A percentile compares a stretch with the other conserved stretches of the same genome.
These are phyloP conservation scores for Isurus oxyrinchus DNA, from an alignment of 2,113 vertebrate genomes.

Conservation along the genomic window DNA sequence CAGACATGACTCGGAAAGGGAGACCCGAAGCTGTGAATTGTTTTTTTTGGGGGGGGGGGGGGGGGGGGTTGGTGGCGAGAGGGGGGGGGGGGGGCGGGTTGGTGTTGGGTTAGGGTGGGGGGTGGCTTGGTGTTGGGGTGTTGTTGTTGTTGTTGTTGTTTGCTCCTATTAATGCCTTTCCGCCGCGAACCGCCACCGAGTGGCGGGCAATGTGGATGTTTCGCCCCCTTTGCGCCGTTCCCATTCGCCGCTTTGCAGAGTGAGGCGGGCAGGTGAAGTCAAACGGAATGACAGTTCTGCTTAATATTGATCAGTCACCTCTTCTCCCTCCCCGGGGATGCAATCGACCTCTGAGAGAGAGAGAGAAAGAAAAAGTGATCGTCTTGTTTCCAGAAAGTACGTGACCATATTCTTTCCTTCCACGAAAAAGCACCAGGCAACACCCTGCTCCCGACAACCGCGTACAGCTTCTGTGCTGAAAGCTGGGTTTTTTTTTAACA, in stretches of 20 bases:
- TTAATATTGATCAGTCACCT: conserved; percentile 41
- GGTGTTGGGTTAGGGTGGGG: no score
- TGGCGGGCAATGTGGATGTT: no score
- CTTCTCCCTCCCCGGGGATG: conserved; percentile 12
- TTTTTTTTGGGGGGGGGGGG: not conserved
- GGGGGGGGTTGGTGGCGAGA: no score
- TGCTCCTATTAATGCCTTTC: not conserved
- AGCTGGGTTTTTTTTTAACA: no score
- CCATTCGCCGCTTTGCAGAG: conserved; percentile 1
- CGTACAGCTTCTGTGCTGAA: not conserved
- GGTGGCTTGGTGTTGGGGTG: not conserved
- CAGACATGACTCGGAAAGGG: conserved; percentile 80
- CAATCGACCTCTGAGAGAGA: not conserved
- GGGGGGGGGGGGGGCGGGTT: not conserved
- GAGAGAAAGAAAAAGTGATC: not conserved
- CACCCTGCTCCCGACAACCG: not conserved
- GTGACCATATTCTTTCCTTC: not conserved
- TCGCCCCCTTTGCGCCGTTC: not conserved
- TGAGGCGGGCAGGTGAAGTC: conserved; percentile 40
- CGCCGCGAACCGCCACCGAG: not conserved
- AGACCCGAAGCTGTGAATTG: conserved; percentile 41
- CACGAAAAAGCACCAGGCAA: not conserved
- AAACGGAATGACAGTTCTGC: conserved; percentile 43
- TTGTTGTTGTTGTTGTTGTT: not conserved
- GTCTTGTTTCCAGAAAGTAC: conserved; percentile 7